Evolutionary conservation across 1,140 invertebrate species (phyloP), one percentile per base, ranked within the genome.

Genomic region (Cotesia chilonis): DNA sequence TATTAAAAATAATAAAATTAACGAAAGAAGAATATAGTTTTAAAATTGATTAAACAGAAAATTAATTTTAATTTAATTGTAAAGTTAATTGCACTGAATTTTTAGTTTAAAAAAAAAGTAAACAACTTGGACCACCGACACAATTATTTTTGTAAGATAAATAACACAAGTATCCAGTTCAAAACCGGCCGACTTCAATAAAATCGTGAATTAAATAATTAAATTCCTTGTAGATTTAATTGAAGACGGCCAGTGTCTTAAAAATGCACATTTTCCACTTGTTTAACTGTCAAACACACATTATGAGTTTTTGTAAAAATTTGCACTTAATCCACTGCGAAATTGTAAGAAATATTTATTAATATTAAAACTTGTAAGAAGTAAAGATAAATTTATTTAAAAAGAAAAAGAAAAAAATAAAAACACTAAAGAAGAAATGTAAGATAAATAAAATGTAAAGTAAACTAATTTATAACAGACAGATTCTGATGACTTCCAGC

Each of bases 81-180:
- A 6, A 47, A 47, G 1, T 47, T 47, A 9, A 47, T 6, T 47
- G 41, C 10, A 10, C 10, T 47, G 41, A 47, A 47, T 55, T n/a
- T 55, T 54, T 28, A 9, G 17, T 54, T 37, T 37, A 3, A 52
- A 71, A 54, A 63, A 63, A 38, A 65, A 74, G 36, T 4, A 52
- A 20, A 28, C 72, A 74, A 63, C 73, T 71, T 73, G 71, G 77
- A 83, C 82, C 80, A 85, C 78, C 80, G 81, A 81, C 79, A 73
- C 76, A 69, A 68, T 57, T 37, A 35, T 77, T 75, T 65, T 6
- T 47, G 6, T 36, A 1, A 47, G 35, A 51, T 55, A 71, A 37
- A 20, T 35, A 9, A 78, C 60, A 72, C 61, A 71, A 71, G 71
- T 85, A 76, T 81, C 78, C 79, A 79, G 76, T 84, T 79, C 73